Evolutionary conservation across 2,797 vertebrate genomes (phyloP).

Genomic region (Paratrypauchen microcephalus): DNA sequence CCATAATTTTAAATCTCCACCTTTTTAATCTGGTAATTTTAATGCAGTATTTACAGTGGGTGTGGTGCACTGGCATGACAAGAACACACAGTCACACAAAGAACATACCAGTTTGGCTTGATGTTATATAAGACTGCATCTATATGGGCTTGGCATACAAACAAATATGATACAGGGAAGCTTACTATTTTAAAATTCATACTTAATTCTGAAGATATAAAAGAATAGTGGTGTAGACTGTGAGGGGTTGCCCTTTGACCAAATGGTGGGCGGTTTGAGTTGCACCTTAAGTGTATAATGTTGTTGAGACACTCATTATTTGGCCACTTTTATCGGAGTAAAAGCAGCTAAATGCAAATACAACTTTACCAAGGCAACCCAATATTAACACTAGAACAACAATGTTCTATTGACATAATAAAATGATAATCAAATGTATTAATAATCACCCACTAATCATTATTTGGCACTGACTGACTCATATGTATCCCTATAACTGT

Average conservation of each 20-base stretch:
- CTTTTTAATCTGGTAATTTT: neutral
- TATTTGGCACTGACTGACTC: neutral
- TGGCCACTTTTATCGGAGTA: neutral
- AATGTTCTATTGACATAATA: neutral
- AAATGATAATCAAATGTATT: neutral
- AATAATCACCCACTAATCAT: neutral
- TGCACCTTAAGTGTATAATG: neutral
- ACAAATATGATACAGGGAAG: neutral
- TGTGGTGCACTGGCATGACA: constrained; percentile 16
- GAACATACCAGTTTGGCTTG: neutral
- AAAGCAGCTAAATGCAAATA: neutral
- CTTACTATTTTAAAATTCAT: too few relatives aligned
- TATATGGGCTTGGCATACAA: neutral
- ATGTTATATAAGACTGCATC: neutral
- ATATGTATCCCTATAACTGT: neutral
- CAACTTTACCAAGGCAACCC: neutral
- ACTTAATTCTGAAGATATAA: neutral
- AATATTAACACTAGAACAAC: neutral
- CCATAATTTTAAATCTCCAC: neutral
- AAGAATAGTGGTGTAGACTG: neutral
- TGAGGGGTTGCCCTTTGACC: neutral
- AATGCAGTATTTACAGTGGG: constrained; percentile 36
- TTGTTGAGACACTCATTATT: neutral
- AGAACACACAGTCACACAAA: constrained; percentile 10
- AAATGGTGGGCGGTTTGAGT: neutral